phyloP scores from a whole-genome alignment of 1,140 invertebrate genomes.

The Drosophila watanabei region DNA sequence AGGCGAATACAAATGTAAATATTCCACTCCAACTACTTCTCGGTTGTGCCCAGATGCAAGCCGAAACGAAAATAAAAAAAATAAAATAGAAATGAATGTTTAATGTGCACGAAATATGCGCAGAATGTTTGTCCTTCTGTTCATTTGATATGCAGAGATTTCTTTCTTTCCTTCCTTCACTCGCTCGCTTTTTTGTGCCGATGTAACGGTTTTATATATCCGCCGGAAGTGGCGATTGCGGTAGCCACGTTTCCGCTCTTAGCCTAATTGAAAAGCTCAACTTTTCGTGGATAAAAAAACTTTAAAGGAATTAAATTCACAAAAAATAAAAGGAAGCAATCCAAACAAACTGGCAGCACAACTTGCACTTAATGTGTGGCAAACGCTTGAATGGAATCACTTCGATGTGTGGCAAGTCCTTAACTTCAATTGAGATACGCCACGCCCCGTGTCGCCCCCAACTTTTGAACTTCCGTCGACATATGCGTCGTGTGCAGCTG shows the following conservation, averaged over 20 bases:
- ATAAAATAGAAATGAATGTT: slow-evolving; percentile 46
- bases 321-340: not conserved
- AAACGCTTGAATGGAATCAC: slow-evolving; percentile 16
- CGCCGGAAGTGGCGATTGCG: slow-evolving; percentile 45
- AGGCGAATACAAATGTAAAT: slow-evolving; percentile 43
- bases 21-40: slow-evolving; percentile 31
- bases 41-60: slow-evolving; percentile 24
- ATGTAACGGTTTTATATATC: slow-evolving; percentile 16
- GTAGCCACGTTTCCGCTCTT: slow-evolving; percentile 18
- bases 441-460: not conserved
- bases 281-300: slow-evolving; percentile 6
- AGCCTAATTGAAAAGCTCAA: slow-evolving; percentile 33
- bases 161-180: slow-evolving; percentile 18
- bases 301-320: slow-evolving; percentile 20
- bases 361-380: slow-evolving; percentile 26
- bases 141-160: slow-evolving; percentile 51
- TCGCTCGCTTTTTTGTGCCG: not conserved
- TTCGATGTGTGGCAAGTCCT: slow-evolving; percentile 41
- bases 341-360: slow-evolving; percentile 13
- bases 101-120: slow-evolving; percentile 46
- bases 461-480: slow-evolving; percentile 30
- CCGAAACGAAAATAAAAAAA: slow-evolving; percentile 9
- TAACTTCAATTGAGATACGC: slow-evolving; percentile 11
- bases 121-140: slow-evolving; percentile 27
- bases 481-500: slow-evolving; percentile 54